Conservation (phyloP, 2,888 invertebrate genomes). For the Nephrotoma guestfalica region DNA sequence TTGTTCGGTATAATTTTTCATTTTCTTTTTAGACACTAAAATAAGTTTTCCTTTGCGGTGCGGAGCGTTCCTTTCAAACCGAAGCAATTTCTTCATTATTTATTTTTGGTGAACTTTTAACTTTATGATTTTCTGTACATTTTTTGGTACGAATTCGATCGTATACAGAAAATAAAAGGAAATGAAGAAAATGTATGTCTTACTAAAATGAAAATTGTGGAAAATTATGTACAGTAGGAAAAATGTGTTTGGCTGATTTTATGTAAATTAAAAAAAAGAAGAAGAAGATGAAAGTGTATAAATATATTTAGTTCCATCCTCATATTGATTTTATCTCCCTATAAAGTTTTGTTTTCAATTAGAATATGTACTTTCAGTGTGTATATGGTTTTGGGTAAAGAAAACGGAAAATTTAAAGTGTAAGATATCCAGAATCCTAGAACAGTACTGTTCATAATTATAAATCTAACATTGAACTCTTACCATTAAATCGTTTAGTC, state of each 20-base stretch:
- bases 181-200: neutral
- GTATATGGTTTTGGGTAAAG: too few relatives aligned
- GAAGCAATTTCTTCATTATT: neutral
- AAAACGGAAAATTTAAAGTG: too few relatives aligned
- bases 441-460: too few relatives aligned
- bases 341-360: neutral
- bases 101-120: neutral
- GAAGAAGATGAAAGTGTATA: neutral
- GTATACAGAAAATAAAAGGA: neutral
- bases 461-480: too few relatives aligned
- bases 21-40: neutral
- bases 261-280: neutral
- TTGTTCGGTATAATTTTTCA: neutral
- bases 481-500: too few relatives aligned
- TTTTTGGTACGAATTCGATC: neutral
- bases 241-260: neutral
- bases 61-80: neutral
- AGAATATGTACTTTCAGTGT: neutral
- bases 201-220: neutral
- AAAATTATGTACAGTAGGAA: neutral
- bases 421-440: too few relatives aligned
- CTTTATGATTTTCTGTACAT: neutral
- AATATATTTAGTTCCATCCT: neutral
- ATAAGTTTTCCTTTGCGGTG: neutral
- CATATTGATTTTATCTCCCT: neutral